phyloP scores from a whole-genome alignment of 2,888 invertebrate genomes.

The Terebella lapidaria region DNA sequence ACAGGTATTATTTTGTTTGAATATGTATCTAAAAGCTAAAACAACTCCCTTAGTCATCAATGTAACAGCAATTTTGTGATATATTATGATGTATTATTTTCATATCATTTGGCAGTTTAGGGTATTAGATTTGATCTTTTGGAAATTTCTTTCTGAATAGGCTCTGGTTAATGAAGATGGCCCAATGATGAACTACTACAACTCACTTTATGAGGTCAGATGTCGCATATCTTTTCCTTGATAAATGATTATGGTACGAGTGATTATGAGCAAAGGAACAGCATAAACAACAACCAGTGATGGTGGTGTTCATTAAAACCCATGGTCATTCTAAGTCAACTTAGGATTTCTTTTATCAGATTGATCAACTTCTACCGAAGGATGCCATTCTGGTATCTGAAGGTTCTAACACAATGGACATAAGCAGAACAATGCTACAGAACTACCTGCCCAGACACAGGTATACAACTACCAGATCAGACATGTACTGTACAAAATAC shows the following conservation, averaged over 20 bases:
- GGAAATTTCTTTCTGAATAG: slow-evolving; percentile 44
- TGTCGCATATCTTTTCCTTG: too few relatives aligned
- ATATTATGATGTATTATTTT: too few relatives aligned
- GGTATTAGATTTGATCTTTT: too few relatives aligned
- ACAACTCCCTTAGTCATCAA: too few relatives aligned
- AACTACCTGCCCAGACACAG: slow-evolving; percentile 70
- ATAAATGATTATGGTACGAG: too few relatives aligned
- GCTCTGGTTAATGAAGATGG: slow-evolving; percentile 65
- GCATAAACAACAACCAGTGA: too few relatives aligned
- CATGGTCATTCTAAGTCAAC: not conserved
- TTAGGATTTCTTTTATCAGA: slow-evolving; percentile 25
- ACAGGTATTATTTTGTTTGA: slow-evolving; percentile 51
- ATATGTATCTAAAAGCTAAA: not conserved
- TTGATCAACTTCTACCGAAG: slow-evolving; percentile 45
- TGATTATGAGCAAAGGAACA: too few relatives aligned
- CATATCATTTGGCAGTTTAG: not conserved
- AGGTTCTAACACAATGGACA: slow-evolving; percentile 98
- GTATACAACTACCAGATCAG: too few relatives aligned
- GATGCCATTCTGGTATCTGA: slow-evolving; percentile 91
- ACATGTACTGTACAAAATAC: not conserved
- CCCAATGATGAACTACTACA: slow-evolving; percentile 85
- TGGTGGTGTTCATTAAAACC: too few relatives aligned
- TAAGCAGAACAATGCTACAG: slow-evolving; percentile 82
- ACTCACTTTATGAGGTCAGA: slow-evolving; percentile 76
- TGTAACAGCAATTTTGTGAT: too few relatives aligned